phyloP scores from a whole-genome alignment of 30 jellyfish, hydroid and myxozoan genomes.

The Hydractinia symbiolongicarpus region DNA sequence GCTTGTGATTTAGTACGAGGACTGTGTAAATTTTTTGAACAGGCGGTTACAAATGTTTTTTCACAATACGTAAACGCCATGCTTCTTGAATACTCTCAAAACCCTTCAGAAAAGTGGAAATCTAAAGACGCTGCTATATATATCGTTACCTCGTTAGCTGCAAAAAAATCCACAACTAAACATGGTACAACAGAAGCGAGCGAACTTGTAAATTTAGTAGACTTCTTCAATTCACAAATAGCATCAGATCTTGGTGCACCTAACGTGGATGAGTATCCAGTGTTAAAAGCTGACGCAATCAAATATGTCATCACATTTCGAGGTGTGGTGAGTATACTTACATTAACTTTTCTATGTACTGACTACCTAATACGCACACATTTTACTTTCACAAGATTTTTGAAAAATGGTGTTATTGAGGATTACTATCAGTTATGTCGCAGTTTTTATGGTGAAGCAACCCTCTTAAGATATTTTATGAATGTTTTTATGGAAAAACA shows the following conservation, averaged over 20 bases:
- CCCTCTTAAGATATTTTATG: no score
- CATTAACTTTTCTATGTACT: neutral
- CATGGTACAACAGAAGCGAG: constrained; percentile 97
- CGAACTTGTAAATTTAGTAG: constrained; percentile 80
- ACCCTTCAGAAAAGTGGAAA: constrained; percentile 72
- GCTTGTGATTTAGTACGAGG: constrained; percentile 97
- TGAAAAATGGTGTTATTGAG: no score
- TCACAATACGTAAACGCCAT: constrained; percentile 78
- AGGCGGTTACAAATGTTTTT: constrained; percentile 62
- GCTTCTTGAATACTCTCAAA: constrained; percentile 52
- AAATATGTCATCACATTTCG: constrained; percentile 84
- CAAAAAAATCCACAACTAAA: constrained; percentile 85
- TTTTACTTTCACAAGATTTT: no score
- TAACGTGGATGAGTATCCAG: constrained; percentile 82
- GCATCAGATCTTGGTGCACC: constrained; percentile 75
- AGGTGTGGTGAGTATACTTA: constrained; percentile 56
- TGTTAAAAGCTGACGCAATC: constrained; percentile 85
- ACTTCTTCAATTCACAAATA: constrained; percentile 70
- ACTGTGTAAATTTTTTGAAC: constrained; percentile 75
- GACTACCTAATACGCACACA: no score
- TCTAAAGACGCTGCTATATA: constrained; percentile 89
- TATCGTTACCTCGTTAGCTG: constrained; percentile 90
- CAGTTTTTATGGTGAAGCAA: neutral
- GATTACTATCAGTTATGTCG: no score
- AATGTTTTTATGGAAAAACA: no score